These are phyloP conservation scores for Diplazon laetatorius DNA, from an alignment of 2,888 invertebrate species.

Conservation along the genomic window DNA sequence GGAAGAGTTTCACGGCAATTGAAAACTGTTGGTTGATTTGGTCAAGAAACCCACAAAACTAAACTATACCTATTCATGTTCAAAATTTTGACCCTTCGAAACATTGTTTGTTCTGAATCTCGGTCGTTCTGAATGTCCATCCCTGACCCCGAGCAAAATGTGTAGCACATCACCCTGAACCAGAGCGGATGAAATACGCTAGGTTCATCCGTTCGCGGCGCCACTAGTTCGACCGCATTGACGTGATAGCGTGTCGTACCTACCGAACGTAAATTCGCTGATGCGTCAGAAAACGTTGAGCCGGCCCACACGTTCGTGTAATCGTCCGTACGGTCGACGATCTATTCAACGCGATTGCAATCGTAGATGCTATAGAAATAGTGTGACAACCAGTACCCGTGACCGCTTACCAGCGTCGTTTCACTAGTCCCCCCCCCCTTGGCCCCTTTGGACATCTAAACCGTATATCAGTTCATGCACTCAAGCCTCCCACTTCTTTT, in stretches of 20 bases:
- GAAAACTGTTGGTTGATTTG: too few species aligned
- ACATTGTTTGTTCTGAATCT: too few species aligned
- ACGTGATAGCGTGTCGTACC: neutral
- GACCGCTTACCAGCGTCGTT: constrained; percentile 38
- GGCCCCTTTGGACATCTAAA: neutral
- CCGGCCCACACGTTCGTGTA: neutral
- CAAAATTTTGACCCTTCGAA: too few species aligned
- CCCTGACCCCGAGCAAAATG: too few species aligned
- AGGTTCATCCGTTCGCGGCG: too few species aligned
- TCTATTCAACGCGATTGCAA: constrained; percentile 48
- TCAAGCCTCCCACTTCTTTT: constrained; percentile 40
- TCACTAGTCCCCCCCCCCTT: constrained; percentile 20
- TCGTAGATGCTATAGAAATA: constrained; percentile 55
- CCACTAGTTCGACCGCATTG: too few species aligned
- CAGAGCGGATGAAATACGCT: too few species aligned
- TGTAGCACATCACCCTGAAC: too few species aligned
- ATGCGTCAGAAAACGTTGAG: neutral
- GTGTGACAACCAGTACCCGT: constrained; percentile 19
- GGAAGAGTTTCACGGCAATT: too few species aligned
- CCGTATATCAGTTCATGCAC: constrained; percentile 33
- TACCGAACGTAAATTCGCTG: neutral
- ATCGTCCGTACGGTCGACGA: constrained; percentile 34
- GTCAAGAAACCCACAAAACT: too few species aligned
- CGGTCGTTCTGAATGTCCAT: too few species aligned
- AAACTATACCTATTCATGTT: too few species aligned